Percentiles rank a stretch among this genome's conserved stretches.
phyloP scores from a whole-genome alignment of 2,888 invertebrate species.

The Lasioglossum calceatum region DNA sequence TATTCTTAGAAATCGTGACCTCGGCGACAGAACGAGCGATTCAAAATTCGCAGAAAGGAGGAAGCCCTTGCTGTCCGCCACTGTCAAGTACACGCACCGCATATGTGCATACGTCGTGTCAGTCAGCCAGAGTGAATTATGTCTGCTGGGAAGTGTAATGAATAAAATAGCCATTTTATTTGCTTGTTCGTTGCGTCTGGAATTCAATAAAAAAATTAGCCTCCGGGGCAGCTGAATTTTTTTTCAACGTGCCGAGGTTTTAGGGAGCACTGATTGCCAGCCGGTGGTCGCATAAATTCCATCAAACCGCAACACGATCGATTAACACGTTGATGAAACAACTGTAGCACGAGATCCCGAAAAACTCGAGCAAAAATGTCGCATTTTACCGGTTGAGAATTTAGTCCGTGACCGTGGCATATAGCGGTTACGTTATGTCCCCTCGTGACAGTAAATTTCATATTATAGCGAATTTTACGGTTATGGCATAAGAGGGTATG shows the following conservation, averaged over 20 bases:
- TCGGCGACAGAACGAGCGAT: neutral
- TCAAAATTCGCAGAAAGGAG: neutral
- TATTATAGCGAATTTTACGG: slow-evolving; percentile 7
- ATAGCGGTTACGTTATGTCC: neutral
- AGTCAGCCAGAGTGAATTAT: neutral
- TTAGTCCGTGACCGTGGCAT: neutral
- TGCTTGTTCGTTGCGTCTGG: neutral
- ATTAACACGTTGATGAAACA: slow-evolving; percentile 33
- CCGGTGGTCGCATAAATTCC: slow-evolving; percentile 18
- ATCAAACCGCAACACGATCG: neutral
- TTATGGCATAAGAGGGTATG: neutral
- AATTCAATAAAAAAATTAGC: neutral
- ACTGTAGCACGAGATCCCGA: slow-evolving; percentile 3
- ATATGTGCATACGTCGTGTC: neutral
- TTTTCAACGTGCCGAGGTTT: neutral
- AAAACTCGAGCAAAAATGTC: slow-evolving; percentile 15
- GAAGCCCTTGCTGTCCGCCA: neutral
- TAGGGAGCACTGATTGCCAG: slow-evolving; percentile 1
- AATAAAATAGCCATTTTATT: slow-evolving; percentile 20
- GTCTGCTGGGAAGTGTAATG: neutral
- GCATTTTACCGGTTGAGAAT: slow-evolving; percentile 13
- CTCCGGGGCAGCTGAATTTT: neutral
- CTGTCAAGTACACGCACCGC: neutral
- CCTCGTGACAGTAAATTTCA: neutral
- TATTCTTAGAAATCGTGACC: neutral